phyloP scores from a whole-genome alignment of 2,797 vertebrate genomes.

The Chaetophractus vellerosus region DNA sequence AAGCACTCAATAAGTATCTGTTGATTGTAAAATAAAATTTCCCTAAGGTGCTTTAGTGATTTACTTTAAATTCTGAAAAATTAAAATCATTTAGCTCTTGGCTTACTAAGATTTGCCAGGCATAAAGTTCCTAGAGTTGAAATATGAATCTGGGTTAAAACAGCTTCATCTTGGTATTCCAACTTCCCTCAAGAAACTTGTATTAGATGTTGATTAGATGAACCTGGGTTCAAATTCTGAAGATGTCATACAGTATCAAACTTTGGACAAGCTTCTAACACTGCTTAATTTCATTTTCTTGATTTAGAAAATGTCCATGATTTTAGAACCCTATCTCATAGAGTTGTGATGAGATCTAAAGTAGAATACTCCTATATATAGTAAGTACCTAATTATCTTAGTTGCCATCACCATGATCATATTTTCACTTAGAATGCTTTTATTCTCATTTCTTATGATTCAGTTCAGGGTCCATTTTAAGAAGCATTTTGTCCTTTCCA shows the following conservation, averaged over 20 bases:
- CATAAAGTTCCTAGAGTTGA: neutral
- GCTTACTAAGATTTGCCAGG: neutral
- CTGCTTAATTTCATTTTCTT: neutral
- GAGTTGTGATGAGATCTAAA: neutral
- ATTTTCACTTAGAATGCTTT: slow-evolving; percentile 18
- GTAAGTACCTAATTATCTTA: neutral
- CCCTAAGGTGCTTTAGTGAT: neutral
- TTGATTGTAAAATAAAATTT: neutral
- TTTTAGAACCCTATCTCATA: neutral
- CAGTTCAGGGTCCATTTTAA: neutral
- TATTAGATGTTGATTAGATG: neutral
- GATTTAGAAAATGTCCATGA: neutral
- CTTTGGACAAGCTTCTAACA: neutral
- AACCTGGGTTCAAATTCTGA: neutral
- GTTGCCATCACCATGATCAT: neutral
- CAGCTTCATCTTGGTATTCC: neutral
- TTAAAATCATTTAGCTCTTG: neutral
- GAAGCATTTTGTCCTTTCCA: neutral
- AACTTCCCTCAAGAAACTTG: neutral
- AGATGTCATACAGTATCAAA: neutral
- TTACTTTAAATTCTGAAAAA: slow-evolving; percentile 43
- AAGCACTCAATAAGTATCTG: neutral
- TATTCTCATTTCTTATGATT: neutral
- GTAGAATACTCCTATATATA: neutral
- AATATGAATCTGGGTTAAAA: neutral